Percentiles rank a stretch among this genome's conserved stretches.
These are phyloP conservation scores for Magallana nippona DNA, from an alignment of 2,888 invertebrate genomes.

Conservation along the genomic window DNA sequence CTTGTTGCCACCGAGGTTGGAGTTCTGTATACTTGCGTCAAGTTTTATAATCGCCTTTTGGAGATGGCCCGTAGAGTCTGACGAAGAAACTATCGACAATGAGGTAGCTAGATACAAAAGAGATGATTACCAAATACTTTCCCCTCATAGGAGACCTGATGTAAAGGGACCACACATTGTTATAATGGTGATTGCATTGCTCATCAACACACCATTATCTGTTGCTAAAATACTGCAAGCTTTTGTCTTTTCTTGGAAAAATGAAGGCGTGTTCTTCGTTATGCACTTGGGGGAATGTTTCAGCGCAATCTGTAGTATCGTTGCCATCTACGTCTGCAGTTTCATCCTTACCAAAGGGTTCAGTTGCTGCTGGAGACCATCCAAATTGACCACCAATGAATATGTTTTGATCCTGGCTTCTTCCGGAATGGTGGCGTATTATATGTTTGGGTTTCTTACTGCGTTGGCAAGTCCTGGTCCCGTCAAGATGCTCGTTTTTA, in stretches of 20 bases:
- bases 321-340: neutral
- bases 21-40: constrained; percentile 12
- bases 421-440: constrained; percentile 6
- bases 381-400: neutral
- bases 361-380: neutral
- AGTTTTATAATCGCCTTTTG: neutral
- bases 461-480: neutral
- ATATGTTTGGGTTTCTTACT: neutral
- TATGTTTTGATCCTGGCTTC: neutral
- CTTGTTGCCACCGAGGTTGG: neutral
- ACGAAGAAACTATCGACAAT: no score
- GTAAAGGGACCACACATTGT: neutral
- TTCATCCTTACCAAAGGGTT: neutral
- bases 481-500: no score
- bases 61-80: neutral
- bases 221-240: neutral
- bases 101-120: no score
- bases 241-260: neutral
- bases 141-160: neutral
- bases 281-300: neutral
- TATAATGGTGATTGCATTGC: neutral
- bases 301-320: neutral
- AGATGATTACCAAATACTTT: neutral
- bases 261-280: neutral
- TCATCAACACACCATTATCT: neutral